These are phyloP conservation scores for Phortica okadai DNA, from an alignment of 2,888 invertebrate genomes.

Conservation along the genomic window DNA sequence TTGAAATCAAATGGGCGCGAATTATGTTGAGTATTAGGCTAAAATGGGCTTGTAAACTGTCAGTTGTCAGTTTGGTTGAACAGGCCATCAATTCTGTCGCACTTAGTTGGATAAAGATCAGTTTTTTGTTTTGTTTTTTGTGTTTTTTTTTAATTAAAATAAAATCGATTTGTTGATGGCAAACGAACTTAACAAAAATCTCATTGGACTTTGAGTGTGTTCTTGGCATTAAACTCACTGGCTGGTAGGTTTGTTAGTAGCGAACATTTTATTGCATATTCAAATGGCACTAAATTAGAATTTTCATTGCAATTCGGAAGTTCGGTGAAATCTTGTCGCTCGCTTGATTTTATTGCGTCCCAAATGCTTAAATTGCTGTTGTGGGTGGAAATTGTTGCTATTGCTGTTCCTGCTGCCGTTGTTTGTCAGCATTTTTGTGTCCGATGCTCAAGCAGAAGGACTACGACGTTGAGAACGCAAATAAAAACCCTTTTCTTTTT, in stretches of 20 bases:
- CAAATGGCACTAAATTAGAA: conserved; percentile 20
- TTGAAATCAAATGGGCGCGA: neutral
- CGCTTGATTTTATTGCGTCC: conserved; percentile 10
- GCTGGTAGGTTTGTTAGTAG: neutral
- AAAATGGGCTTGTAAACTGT: neutral
- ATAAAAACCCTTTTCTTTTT: conserved; percentile 20
- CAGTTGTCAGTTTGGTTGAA: too few species aligned
- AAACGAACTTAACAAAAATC: too few species aligned
- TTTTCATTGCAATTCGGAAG: conserved; percentile 13
- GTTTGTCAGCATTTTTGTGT: conserved; percentile 15
- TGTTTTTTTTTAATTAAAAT: too few species aligned
- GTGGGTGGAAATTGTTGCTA: neutral
- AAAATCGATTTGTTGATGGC: too few species aligned
- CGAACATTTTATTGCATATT: conserved; percentile 19
- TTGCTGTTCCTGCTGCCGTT: neutral
- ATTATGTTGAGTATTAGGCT: neutral
- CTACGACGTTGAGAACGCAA: neutral
- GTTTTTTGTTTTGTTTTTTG: too few species aligned
- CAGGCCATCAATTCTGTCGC: too few species aligned
- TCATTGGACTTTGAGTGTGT: too few species aligned
- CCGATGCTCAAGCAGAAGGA: too few species aligned
- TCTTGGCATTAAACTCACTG: neutral
- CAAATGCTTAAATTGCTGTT: neutral
- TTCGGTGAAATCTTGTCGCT: conserved; percentile 5
- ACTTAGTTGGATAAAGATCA: too few species aligned